Evolutionary conservation across 1,140 invertebrate genomes (phyloP), one percentile per base, ranked within the genome.

Genomic region (Aphidius ervi): DNA sequence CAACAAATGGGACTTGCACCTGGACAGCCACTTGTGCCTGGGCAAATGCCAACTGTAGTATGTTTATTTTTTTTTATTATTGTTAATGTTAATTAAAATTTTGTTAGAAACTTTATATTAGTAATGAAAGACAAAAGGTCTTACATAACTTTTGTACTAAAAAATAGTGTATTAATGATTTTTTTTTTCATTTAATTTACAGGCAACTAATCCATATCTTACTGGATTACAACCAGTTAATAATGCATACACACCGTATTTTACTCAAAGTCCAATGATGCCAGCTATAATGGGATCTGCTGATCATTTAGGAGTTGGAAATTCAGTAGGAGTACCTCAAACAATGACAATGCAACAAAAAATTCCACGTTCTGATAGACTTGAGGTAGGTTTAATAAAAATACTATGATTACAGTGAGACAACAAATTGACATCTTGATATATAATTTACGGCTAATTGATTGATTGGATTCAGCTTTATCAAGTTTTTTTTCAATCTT

Each of bases 1-100:
- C 93, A 95, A 83, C 94, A 96, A 81, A 94, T 96, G 92, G 93
- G 92, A 67, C 84, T 95, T 65, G 87, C 90, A 69, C 90, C 91
- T 64, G 90, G 90, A 72, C 92, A 95, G 81, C 83, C 88, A 55
- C 85, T 94, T 68, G 86, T 94, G 73, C 90, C 92, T 81, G 91
- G 92, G 78, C 92, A 95, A 85, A 87, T 95, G 74, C 92, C 92
- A 74, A 72, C 89, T 75, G 91, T 95, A 87, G 92, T 94, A 84
- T 90, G 91, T 89, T 63, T 45, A 23, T 54, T 54, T 52, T 52
- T 52, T 52, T 16, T 16, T 16, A 16, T 16, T 16, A 16, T 16
- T 16, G 16, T 16, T 16, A 16, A 16, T 16, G 16, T 16, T 16
- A 16, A 16, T 16, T 16, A 16, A 16, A 16, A 16, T 16, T 16